Base-by-base conservation (phyloP, 2,797 vertebrate genomes). In the Sus cebifrons region DNA sequence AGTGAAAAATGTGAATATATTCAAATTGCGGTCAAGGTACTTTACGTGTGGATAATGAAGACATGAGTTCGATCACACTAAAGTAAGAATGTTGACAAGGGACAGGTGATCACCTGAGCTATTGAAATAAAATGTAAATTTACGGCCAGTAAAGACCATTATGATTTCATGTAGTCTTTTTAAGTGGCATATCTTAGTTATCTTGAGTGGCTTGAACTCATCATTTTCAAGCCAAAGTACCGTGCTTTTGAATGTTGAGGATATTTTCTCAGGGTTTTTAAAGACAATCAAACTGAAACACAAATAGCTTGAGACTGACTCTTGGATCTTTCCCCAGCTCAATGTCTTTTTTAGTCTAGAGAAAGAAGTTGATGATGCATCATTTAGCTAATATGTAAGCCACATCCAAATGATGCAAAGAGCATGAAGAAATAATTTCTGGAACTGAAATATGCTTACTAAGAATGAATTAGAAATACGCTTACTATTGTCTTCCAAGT, bases 371-470 rank as follows among this genome's bases (percentile, higher is more conserved):
- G 32, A 94, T 86, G 29, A 77, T 81, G 32, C 86, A 75, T 92
- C 96, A 94, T 86, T 94, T 94, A 97, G 82, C 29, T 87, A 81
- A 86, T 73, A 68, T 87, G 62, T 88, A 92, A 70, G 58, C n/a
- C 56, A 91, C 78, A 83, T 93, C 73, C 82, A 94, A 94, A 86
- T 94, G 62, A 32, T 92, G 40, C 40, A 86, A 25, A 94, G 73
- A 96, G 62, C 91, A 86, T 91, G 64, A 96, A 70, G 56, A 92
- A 95, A 92, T 95, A 86, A 92, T 95, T 97, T 93, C 29, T 23
- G 74, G 29, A 36, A 78, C 71, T 87, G 21, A 83, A 95, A 87
- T 49, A 49, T 5, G 9, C 44, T 49, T 10, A 49, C 90, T 9
- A 86, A 94, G 58, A 86, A 32, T 88, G 29, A 17, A 86, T 91